Evolutionary conservation across 2,888 invertebrate species (phyloP).

Genomic region (Orchesella flavescens): DNA sequence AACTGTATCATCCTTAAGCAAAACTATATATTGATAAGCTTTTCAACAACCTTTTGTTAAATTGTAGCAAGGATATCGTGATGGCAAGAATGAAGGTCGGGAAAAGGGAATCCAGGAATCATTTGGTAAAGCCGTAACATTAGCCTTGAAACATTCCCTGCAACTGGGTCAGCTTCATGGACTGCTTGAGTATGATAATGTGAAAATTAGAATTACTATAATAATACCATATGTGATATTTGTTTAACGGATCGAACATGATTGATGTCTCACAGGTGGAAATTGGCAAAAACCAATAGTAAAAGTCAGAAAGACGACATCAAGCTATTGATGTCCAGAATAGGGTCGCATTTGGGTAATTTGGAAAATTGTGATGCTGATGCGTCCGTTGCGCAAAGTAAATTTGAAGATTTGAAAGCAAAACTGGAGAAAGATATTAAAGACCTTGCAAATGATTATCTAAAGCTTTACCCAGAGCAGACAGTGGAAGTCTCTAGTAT

Average conservation of each 20-base stretch:
- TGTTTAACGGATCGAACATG: too few species aligned
- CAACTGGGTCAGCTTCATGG: constrained; percentile 65
- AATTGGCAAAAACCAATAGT: background rate
- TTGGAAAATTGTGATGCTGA: too few species aligned
- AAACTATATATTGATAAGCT: background rate
- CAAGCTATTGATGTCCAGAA: background rate
- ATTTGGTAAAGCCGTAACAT: constrained; percentile 56
- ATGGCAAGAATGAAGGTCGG: constrained; percentile 61
- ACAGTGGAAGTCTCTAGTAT: too few species aligned
- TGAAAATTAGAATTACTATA: background rate
- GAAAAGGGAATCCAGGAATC: constrained; percentile 57
- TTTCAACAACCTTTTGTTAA: background rate
- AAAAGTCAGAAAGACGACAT: background rate
- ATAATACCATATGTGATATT: too few species aligned
- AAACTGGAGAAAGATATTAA: background rate
- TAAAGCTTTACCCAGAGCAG: background rate
- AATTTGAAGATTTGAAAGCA: background rate
- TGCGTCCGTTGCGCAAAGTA: background rate
- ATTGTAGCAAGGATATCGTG: constrained; percentile 63
- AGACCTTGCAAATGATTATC: background rate
- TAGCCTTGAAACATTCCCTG: constrained; percentile 55
- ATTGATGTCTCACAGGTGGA: background rate
- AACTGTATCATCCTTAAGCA: too few species aligned
- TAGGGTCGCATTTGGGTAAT: background rate
- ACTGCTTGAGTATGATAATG: constrained; percentile 62